phyloP scores from a whole-genome alignment of 2,888 invertebrate genomes.

The Myathropa florea region DNA sequence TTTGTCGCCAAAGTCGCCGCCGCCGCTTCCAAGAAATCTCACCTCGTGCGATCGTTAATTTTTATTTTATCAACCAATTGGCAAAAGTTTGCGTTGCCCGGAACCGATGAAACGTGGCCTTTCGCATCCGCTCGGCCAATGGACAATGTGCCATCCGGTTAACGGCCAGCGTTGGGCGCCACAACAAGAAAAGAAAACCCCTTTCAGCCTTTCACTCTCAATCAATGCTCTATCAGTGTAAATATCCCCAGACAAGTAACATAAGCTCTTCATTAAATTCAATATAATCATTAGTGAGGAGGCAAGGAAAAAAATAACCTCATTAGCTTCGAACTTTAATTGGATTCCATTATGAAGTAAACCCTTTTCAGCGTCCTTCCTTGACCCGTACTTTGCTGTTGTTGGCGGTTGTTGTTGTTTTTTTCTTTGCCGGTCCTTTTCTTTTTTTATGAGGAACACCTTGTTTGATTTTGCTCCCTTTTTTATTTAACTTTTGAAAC shows the following conservation, averaged over 20 bases:
- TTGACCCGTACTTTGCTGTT: conserved; percentile 11
- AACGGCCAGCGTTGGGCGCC: neutral
- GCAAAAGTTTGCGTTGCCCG: neutral
- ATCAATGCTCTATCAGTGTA: conserved; percentile 31
- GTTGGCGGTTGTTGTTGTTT: neutral
- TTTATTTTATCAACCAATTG: neutral
- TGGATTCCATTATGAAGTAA: conserved; percentile 43
- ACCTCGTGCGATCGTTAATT: neutral
- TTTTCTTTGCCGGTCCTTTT: neutral
- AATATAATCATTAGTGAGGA: conserved; percentile 24
- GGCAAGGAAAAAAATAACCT: conserved; percentile 2
- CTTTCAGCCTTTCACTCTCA: neutral
- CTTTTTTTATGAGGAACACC: neutral
- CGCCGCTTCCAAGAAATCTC: neutral
- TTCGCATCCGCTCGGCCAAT: neutral
- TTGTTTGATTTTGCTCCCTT: conserved; percentile 19
- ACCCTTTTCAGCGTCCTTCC: conserved; percentile 40
- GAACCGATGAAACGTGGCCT: neutral
- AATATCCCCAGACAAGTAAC: conserved; percentile 11
- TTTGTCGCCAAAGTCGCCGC: neutral
- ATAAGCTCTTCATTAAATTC: conserved; percentile 36
- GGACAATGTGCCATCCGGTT: neutral
- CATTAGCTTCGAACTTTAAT: conserved; percentile 55
- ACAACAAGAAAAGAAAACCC: neutral
- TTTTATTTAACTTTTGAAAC: conserved; percentile 27